Evolutionary conservation across 2,113 vertebrate genomes (phyloP).

Genomic region (Alethe diademata): DNA sequence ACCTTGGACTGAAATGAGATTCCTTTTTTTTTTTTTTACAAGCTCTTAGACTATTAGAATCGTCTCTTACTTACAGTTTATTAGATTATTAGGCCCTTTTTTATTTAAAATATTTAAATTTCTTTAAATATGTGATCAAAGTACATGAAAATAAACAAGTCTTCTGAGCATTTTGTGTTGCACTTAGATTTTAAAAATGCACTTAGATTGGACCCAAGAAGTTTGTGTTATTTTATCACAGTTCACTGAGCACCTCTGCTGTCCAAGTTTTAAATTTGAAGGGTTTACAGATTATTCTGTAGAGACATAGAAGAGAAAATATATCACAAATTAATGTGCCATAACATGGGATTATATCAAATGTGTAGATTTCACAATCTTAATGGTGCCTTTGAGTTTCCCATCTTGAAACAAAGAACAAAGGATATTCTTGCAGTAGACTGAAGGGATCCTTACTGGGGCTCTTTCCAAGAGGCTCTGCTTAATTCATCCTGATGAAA

Average conservation of each 20-base stretch:
- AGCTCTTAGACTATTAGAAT: not conserved
- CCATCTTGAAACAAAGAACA: not conserved
- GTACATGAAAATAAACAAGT: not conserved
- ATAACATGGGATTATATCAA: rapidly evolving
- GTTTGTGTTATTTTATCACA: not conserved
- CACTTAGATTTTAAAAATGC: not conserved
- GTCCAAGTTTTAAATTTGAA: not conserved
- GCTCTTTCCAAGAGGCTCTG: not conserved
- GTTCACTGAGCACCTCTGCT: not conserved
- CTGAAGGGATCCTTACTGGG: not conserved
- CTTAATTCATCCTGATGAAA: not conserved
- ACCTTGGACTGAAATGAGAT: not conserved
- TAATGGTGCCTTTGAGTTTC: not conserved
- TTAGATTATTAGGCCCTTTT: not conserved
- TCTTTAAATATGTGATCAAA: not conserved
- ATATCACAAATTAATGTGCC: not conserved
- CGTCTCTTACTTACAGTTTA: not conserved
- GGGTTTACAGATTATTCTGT: not conserved
- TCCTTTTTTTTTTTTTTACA: not conserved
- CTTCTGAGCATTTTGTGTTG: not conserved
- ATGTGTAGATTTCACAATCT: not conserved
- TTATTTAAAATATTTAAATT: not conserved
- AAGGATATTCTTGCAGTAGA: not conserved
- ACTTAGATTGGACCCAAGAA: not conserved
- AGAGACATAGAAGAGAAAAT: not conserved